These are phyloP conservation scores for Nymphalis io DNA, from an alignment of 1,140 invertebrate genomes.

Conservation along the genomic window DNA sequence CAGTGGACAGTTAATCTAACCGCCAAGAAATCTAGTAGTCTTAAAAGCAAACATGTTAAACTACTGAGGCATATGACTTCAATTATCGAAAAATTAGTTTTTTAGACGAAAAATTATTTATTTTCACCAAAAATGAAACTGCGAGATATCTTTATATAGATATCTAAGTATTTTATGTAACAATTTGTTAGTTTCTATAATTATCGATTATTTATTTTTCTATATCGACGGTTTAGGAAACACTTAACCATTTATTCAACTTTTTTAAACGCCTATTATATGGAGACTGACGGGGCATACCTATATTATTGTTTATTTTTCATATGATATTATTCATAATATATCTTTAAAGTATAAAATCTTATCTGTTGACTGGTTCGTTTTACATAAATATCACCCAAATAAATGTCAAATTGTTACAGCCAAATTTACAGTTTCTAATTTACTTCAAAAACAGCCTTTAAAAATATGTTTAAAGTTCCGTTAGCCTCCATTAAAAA, in stretches of 20 bases:
- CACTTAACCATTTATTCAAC: constrained; percentile 49
- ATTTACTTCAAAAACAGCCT: too few relatives aligned
- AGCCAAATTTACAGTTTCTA: too few relatives aligned
- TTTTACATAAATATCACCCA: too few relatives aligned
- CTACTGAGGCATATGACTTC: too few relatives aligned
- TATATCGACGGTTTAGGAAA: constrained; percentile 63
- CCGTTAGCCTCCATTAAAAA: constrained; percentile 22
- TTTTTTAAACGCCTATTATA: constrained; percentile 33
- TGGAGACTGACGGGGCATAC: constrained; percentile 8
- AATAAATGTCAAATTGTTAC: too few relatives aligned
- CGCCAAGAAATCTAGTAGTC: too few relatives aligned
- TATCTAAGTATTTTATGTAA: constrained; percentile 10
- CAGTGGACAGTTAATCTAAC: too few relatives aligned
- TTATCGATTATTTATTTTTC: constrained; percentile 67
- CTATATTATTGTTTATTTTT: neutral
- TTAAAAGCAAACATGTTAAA: too few relatives aligned
- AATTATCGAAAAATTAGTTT: too few relatives aligned
- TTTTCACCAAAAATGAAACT: constrained; percentile 29
- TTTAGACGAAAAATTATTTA: neutral
- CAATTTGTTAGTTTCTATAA: constrained; percentile 48
- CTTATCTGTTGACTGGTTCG: too few relatives aligned
- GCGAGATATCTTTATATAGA: constrained; percentile 31
- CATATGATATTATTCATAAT: neutral
- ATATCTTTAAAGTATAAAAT: too few relatives aligned
- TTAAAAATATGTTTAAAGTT: neutral